Evolutionary conservation across 1,140 invertebrate genomes (phyloP), one percentile per base, ranked within the genome.

Genomic region (Hycleus cichorii): DNA sequence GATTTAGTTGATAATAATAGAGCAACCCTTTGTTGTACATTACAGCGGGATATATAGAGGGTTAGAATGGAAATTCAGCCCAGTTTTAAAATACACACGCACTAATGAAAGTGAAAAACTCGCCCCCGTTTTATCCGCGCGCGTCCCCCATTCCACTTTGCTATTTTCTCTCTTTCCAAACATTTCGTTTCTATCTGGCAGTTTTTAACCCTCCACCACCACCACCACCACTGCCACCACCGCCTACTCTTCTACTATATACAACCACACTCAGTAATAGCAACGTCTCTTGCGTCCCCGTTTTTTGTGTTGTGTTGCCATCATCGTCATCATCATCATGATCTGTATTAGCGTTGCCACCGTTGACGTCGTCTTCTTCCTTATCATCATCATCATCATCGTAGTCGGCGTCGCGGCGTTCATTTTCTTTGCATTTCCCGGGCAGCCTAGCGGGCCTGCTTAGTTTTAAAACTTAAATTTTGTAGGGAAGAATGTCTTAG

Each of bases 391-490:
- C 8, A 46, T 12, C 18, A 42, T 24, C n/a, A 8, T 26, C 50
- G 50, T 45, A 47, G 27, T 45, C 24, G 38, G 59, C 50, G 40
- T 46, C 18, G 25, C 57, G 2, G 46, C 60, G 51, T 66, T 67
- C 63, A 67, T 66, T 66, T 71, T 69, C 66, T 67, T 67, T 68
- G 66, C 69, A 65, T 69, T 69, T 69, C 68, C 67, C 68, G 66
- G 69, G 69, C 66, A 65, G 65, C 65, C 61, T 65, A 66, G 60
- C 57, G 63, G 57, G 62, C 60, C 60, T 65, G 70, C 71, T 73
- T 73, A 73, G 71, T 73, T 72, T 73, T 71, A 72, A 73, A 73
- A 73, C 70, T 73, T 73, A 72, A 70, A 73, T 71, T 73, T 73
- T 58, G 70, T 70, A 72, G 70, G 69, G 71, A 72, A 72, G 71